phyloP scores from a whole-genome alignment of 2,113 vertebrate species.

The Bostrychus sinensis region DNA sequence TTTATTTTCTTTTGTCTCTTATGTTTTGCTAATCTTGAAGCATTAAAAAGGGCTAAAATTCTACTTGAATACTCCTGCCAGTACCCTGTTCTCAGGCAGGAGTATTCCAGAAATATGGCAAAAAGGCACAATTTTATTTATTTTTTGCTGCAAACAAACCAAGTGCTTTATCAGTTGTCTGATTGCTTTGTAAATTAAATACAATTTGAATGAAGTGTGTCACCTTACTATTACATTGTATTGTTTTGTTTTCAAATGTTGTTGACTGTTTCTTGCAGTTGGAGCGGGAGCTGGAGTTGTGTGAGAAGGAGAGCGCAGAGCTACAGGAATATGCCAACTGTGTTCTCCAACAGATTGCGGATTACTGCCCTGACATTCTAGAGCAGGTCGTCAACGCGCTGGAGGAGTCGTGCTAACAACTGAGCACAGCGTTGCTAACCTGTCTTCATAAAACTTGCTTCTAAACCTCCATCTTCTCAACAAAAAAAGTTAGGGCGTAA shows the following conservation, averaged over 20 bases:
- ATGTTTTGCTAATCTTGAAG: no score
- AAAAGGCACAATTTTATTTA: no score
- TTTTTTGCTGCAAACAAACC: no score
- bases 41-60: no score
- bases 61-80: no score
- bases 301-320: conserved; percentile 90
- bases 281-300: conserved; percentile 87
- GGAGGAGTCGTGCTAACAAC: conserved; percentile 91
- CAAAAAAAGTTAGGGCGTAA: conserved; percentile 20
- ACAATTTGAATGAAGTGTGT: no score
- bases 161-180: no score
- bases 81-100: no score
- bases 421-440: conserved; percentile 9
- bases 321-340: conserved; percentile 97
- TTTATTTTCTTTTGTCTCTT: no score
- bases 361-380: conserved; percentile 98
- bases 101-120: no score
- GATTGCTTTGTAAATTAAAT: no score
- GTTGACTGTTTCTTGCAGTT: conserved; percentile 77
- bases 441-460: conserved; percentile 10
- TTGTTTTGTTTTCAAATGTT: neutral
- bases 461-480: conserved; percentile 34
- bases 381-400: conserved; percentile 98
- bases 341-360: conserved; percentile 96
- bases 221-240: no score